phyloP scores from a whole-genome alignment of 2,888 invertebrate species.

The Lasioglossum leucozonium region DNA sequence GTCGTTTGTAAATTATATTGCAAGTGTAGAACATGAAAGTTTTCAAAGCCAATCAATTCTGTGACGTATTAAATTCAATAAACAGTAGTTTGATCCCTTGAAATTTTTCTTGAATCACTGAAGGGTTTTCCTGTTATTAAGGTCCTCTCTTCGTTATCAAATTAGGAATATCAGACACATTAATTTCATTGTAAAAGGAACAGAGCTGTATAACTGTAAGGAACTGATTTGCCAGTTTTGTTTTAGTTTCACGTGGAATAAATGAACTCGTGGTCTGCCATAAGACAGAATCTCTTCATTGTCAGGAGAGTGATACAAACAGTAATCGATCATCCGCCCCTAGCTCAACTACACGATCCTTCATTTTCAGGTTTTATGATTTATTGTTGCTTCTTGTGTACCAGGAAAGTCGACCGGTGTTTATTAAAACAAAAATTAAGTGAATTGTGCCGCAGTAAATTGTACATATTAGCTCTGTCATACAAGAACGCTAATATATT shows the following conservation, averaged over 20 bases:
- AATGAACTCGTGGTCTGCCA: conserved; percentile 1
- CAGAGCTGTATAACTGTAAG: neutral
- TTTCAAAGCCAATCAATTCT: neutral
- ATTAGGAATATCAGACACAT: neutral
- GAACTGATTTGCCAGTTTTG: neutral
- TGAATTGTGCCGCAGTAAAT: neutral
- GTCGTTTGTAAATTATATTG: too few species aligned
- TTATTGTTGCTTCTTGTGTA: conserved; percentile 32
- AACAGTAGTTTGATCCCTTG: neutral
- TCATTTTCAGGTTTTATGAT: conserved; percentile 40
- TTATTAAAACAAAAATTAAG: conserved; percentile 8
- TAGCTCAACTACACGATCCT: conserved; percentile 21
- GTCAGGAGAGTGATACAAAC: conserved; percentile 16
- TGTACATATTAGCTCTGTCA: neutral
- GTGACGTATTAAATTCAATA: neutral
- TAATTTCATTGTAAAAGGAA: neutral
- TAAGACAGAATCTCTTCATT: conserved; percentile 17
- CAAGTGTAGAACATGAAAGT: too few species aligned
- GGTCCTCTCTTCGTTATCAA: neutral
- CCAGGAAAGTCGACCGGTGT: neutral
- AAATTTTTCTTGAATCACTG: neutral
- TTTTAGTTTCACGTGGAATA: conserved; percentile 2
- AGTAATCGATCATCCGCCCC: conserved; percentile 43
- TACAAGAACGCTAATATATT: neutral
- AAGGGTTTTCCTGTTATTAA: neutral